Evolutionary conservation across 2,113 vertebrate genomes (phyloP).

Genomic region (Neotragus moschatus): DNA sequence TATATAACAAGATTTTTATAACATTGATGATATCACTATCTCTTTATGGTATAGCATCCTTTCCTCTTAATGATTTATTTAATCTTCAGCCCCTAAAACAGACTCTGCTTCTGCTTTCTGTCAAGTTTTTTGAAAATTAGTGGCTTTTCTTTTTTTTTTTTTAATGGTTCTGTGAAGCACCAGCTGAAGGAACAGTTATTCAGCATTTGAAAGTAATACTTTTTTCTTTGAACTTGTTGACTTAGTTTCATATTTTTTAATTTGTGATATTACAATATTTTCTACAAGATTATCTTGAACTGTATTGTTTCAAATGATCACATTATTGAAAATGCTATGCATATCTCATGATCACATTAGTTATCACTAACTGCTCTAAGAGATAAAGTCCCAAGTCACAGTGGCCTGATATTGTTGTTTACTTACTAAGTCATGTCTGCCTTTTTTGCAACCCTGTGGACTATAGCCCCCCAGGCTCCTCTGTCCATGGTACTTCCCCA

Average conservation of each 20-base stretch:
- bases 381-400: neutral
- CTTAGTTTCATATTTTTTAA: neutral
- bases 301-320: neutral
- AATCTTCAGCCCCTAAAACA: neutral
- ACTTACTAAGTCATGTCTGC: neutral
- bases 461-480: neutral
- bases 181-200: neutral
- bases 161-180: neutral
- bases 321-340: neutral
- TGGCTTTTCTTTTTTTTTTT: constrained; percentile 28
- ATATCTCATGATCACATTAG: neutral
- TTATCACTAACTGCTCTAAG: neutral
- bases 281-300: neutral
- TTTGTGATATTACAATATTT: neutral
- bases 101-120: neutral
- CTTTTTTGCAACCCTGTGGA: neutral
- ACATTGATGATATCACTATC: neutral
- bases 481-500: neutral
- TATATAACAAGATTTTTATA: neutral
- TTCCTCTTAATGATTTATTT: neutral
- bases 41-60: neutral
- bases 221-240: neutral
- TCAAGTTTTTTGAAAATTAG: neutral
- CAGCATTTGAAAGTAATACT: neutral
- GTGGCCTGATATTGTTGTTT: neutral